phyloP scores from a whole-genome alignment of 1,140 invertebrate genomes.

The Homalodisca vitripennis region DNA sequence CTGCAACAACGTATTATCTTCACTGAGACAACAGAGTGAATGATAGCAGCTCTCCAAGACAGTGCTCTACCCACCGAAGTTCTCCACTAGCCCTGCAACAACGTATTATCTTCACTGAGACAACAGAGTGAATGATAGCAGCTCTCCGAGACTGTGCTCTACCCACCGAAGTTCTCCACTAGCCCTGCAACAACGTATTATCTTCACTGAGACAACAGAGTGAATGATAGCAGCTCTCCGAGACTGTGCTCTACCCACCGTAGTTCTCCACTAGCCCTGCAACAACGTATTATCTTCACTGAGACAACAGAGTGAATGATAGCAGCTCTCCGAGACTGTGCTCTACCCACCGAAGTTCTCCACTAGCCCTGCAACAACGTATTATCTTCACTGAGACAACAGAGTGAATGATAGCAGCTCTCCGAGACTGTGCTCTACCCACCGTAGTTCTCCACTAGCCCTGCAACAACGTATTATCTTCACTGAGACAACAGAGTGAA shows the following conservation, averaged over 20 bases:
- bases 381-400: not conserved
- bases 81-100: slow-evolving; percentile 18
- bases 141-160: slow-evolving; percentile 53
- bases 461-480: too few relatives aligned
- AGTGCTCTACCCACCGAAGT: slow-evolving; percentile 42
- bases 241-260: slow-evolving; percentile 45
- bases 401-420: slow-evolving; percentile 59
- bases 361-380: not conserved
- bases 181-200: too few relatives aligned
- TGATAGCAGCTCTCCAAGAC: slow-evolving; percentile 57
- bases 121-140: slow-evolving; percentile 54
- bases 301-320: slow-evolving; percentile 50
- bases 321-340: slow-evolving; percentile 55
- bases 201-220: slow-evolving; percentile 38
- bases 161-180: slow-evolving; percentile 33
- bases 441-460: slow-evolving; percentile 27
- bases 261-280: slow-evolving; percentile 23
- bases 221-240: slow-evolving; percentile 59
- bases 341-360: slow-evolving; percentile 39
- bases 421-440: slow-evolving; percentile 49
- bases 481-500: too few relatives aligned
- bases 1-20: slow-evolving; percentile 33
- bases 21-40: slow-evolving; percentile 47
- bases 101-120: not conserved
- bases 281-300: too few relatives aligned